Percentiles rank a stretch among this genome's conserved stretches.
phyloP scores from a whole-genome alignment of 2,888 invertebrate genomes.

The Lasioglossum morio region DNA sequence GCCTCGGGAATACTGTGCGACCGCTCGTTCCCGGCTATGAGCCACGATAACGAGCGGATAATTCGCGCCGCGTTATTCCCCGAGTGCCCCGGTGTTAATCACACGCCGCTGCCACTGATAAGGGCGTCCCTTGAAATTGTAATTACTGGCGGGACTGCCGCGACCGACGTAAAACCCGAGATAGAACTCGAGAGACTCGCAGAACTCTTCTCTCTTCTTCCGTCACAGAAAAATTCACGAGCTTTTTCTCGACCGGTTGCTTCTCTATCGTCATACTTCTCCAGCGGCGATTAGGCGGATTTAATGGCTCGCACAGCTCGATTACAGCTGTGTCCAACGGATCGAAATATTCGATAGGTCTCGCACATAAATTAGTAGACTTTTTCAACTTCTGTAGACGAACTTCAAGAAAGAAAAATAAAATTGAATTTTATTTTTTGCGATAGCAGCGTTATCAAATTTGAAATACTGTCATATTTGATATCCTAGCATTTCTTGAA shows the following conservation, averaged over 20 bases:
- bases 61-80: constrained; percentile 48
- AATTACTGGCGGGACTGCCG: constrained; percentile 31
- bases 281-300: not conserved
- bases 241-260: not conserved
- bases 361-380: too few species aligned
- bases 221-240: not conserved
- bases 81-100: constrained; percentile 43
- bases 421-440: too few species aligned
- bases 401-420: too few species aligned
- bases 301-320: not conserved
- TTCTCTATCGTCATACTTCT: not conserved
- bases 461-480: too few species aligned
- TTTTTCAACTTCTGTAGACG: too few species aligned
- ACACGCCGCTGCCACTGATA: constrained; percentile 45
- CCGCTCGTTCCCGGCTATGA: constrained; percentile 12
- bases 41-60: constrained; percentile 56
- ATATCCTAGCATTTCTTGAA: too few species aligned
- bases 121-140: constrained; percentile 39
- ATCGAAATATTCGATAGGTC: too few species aligned
- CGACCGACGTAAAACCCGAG: not conserved
- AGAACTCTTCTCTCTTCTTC: not conserved
- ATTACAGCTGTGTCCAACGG: too few species aligned
- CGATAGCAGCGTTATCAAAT: too few species aligned
- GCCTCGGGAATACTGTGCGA: constrained; percentile 19
- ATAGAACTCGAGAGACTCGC: not conserved